Evolutionary conservation across 53 echinoderm and acorn worm species (phyloP), one percentile per base, ranked within the genome.

Genomic region (Echinarachnius parma): DNA sequence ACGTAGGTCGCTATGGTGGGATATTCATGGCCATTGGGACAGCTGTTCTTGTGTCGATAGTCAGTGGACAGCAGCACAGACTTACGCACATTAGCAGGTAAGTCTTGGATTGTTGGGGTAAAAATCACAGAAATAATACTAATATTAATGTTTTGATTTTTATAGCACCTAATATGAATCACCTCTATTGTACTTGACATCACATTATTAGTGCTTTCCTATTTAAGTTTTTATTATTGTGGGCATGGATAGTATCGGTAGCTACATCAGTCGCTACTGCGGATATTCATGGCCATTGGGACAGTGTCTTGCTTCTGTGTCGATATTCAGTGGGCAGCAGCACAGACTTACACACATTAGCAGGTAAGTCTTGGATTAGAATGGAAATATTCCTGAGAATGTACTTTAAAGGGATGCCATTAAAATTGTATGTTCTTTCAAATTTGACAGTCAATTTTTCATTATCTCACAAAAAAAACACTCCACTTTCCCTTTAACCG

Each of bases 271-370:
- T 1, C 31, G 33, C 4, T 90, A 81, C 48, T 70, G 85, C 27
- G 80, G 21, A 44, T 87, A 5, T 50, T 91, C 26, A 61, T 74
- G 27, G 59, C 68, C 19, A 44, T 77, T 0, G 42, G 75, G 5
- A 87, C 85, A 9, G 21, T 35, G n/a, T n/a, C n/a, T n/a, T n/a
- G n/a, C 61, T 19, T 55, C 91, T 1, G 63, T 48, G 19, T 65
- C 46, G 23, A 80, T 59, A 33, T 61, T 95, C 34, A 54, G 62
- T 11, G 60, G 45, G n/a, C 87, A 91, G 62, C 69, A 58, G 1
- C 95, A 95, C 53, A 77, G 95, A 9, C 45, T 95, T 11, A 23
- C 76, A 1, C 93, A 92, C 67, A 85, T 92, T 32, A 76, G 75
- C 54, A 92, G 83, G 93, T 89, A 68, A 68, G 74, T 52, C 28